These are phyloP conservation scores for Drosophila simulans DNA, from an alignment of 1,140 invertebrate genomes.

Conservation along the genomic window DNA sequence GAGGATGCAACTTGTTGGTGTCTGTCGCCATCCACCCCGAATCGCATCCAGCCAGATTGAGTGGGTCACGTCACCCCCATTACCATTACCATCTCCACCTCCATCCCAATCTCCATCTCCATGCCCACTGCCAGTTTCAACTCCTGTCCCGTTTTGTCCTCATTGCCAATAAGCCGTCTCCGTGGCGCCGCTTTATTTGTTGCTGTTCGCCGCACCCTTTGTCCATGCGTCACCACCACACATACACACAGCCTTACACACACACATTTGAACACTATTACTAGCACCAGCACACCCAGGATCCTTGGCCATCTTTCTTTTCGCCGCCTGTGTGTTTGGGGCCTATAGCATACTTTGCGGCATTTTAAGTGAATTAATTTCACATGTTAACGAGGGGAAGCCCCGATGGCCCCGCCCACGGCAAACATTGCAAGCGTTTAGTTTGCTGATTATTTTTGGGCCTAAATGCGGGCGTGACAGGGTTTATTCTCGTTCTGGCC, in stretches of 20 bases:
- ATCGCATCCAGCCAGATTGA: constrained; percentile 36
- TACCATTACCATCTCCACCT: neutral
- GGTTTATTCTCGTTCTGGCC: constrained; percentile 5
- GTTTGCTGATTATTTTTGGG: constrained; percentile 54
- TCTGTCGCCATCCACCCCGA: constrained; percentile 59
- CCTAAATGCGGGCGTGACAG: constrained; percentile 1
- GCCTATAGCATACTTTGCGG: constrained; percentile 74
- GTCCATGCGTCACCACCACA: constrained; percentile 62
- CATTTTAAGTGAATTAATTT: constrained; percentile 79
- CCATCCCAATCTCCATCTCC: neutral
- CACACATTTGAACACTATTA: constrained; percentile 1
- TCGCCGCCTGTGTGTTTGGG: constrained; percentile 10
- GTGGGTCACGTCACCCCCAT: constrained; percentile 25
- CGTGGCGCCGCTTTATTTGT: constrained; percentile 49
- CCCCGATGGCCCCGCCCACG: constrained; percentile 2
- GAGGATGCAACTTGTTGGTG: constrained; percentile 57
- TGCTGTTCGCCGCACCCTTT: constrained; percentile 57
- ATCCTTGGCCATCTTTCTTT: constrained; percentile 16
- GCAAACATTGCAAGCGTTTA: constrained; percentile 52
- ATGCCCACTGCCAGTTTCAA: no score
- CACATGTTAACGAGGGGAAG: constrained; percentile 37
- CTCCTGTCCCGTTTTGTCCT: constrained; percentile 1
- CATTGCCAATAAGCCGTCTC: constrained; percentile 31
- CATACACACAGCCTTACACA: neutral
- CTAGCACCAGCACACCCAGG: constrained; percentile 1